Percentiles rank a stretch among this genome's conserved stretches.
Conservation (phyloP, 30 jellyfish, hydroid and myxozoan genomes). For the Catostylus mosaicus region DNA sequence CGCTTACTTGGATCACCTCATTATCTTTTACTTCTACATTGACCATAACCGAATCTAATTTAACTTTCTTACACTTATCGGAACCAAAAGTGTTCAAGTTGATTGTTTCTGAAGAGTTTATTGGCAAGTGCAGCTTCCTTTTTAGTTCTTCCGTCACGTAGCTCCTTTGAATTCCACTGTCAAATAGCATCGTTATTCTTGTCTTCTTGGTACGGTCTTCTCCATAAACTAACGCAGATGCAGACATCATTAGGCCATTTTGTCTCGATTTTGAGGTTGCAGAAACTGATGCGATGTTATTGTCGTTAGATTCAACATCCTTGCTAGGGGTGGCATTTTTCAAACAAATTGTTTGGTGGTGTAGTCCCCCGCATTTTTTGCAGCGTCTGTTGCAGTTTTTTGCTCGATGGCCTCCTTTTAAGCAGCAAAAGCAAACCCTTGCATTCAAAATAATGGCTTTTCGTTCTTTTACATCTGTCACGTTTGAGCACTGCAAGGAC, state of each 20-base stretch:
- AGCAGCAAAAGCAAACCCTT: background rate
- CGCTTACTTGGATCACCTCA: background rate
- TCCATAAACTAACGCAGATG: conserved; percentile 17
- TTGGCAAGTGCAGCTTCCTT: background rate
- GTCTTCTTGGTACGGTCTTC: background rate
- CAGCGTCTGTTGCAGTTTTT: background rate
- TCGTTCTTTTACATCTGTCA: no score
- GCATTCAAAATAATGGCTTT: background rate
- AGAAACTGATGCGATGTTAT: background rate
- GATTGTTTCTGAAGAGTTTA: background rate
- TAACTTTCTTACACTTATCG: background rate
- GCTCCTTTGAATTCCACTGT: conserved; percentile 36
- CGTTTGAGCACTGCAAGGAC: background rate
- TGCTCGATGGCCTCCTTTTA: conserved; percentile 10
- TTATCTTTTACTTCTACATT: background rate
- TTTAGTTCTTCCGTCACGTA: conserved; percentile 14
- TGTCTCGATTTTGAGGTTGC: conserved; percentile 9
- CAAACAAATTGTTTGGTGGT: background rate
- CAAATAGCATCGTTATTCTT: conserved; percentile 16
- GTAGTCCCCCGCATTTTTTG: conserved; percentile 12
- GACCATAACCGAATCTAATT: conserved; percentile 16
- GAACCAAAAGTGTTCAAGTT: conserved; percentile 31
- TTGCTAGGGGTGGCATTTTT: background rate
- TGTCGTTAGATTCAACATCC: background rate
- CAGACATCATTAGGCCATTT: conserved; percentile 2